Percentiles rank a stretch among this genome's conserved stretches.
These are phyloP conservation scores for Panthera leo DNA, from an alignment of 2,113 vertebrate genomes.

Conservation along the genomic window DNA sequence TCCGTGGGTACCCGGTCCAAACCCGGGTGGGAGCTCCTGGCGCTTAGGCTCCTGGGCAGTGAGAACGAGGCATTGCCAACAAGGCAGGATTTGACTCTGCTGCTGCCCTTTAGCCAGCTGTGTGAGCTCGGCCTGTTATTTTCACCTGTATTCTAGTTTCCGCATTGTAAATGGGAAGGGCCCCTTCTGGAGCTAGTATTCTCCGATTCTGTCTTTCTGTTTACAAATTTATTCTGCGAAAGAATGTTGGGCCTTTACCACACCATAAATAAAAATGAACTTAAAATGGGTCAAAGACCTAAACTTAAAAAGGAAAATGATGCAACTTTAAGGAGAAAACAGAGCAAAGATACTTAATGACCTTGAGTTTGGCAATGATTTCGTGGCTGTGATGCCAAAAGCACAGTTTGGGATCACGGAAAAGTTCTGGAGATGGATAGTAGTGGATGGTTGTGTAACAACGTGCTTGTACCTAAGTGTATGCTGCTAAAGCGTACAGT, in stretches of 20 bases:
- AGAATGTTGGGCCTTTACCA: not conserved
- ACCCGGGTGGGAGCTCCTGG: rapidly evolving
- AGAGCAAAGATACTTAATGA: not conserved
- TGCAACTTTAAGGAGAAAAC: not conserved
- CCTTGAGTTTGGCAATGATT: not conserved
- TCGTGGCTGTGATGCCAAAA: not conserved
- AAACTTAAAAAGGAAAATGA: not conserved
- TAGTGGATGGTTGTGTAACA: not conserved
- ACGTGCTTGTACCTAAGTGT: not conserved
- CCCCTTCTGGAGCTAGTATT: not conserved
- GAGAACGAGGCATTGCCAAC: rapidly evolving
- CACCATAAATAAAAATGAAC: not conserved
- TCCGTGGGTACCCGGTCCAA: not conserved
- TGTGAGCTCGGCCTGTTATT: not conserved
- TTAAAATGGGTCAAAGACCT: not conserved
- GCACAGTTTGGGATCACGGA: not conserved
- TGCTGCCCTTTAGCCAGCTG: too few species aligned
- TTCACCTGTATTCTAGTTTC: not conserved
- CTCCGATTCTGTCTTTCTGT: not conserved
- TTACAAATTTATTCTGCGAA: not conserved
- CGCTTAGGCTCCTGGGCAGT: rapidly evolving
- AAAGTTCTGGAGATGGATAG: too few species aligned
- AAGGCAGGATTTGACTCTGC: rapidly evolving
- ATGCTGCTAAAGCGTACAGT: not conserved
- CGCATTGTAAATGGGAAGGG: not conserved